Evolutionary conservation across 2,888 invertebrate species (phyloP), one percentile per base, ranked within the genome.

Genomic region (Idaea straminata): DNA sequence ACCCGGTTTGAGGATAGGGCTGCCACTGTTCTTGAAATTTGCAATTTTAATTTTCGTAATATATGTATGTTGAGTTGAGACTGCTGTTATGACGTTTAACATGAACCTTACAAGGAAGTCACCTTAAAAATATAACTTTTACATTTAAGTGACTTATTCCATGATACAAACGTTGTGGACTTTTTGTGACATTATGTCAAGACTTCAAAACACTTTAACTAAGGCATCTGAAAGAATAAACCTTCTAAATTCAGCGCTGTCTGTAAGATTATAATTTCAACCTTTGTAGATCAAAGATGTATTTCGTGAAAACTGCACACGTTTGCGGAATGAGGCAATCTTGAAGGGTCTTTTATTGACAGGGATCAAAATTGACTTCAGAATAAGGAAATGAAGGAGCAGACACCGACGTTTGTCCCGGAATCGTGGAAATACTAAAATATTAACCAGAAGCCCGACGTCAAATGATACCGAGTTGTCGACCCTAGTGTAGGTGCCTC

Each of bases 401-500:
- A 47, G 13, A 47, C 47, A 13, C 10, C 47, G 10, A 47, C 47
- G 47, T 47, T 47, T 47, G 47, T 0, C 47, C 47, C 47, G 47
- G 47, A 13, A 47, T 4, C 47, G 47, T 10, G 5, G 47, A 6
- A 47, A 10, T 47, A 47, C 47, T 47, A 47, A 47, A 47, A 47
- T 47, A 47, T 47, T 47, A 47, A 47, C 10, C 47, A 47, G 47
- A 47, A 6, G 47, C 47, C 13, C 47, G 47, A 10, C 47, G 25
- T 25, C 25, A 25, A 47, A 13, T 47, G 47, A 4, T 47, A 47
- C 10, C 47, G 47, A 47, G 47, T 7, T 47, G 74, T 62, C 86
- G 87, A 69, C 89, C 88, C 87, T 88, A 75, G 57, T 81, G 86
- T 85, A 87, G 86, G 89, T 84, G 89, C 86, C 92, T 92, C 89